A percentile compares a stretch with the other conserved stretches of the same genome.
These are phyloP conservation scores for Pipistrellus pipistrellus DNA, from an alignment of 2,797 vertebrate genomes.

Conservation along the genomic window DNA sequence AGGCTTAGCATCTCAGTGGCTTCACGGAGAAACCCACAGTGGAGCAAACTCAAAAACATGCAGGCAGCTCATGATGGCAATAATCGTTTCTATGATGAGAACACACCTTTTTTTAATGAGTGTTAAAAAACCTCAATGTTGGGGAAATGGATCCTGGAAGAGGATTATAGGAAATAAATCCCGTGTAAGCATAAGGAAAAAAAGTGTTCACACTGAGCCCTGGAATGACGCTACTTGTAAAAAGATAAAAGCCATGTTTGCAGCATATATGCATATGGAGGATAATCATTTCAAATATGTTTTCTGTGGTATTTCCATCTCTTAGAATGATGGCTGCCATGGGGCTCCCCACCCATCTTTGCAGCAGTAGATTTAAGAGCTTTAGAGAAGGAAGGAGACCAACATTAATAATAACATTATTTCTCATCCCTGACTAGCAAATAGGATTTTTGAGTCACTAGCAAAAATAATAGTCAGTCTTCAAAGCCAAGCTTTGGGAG, in stretches of 20 bases:
- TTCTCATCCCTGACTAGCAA: slow-evolving; percentile 51
- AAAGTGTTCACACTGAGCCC: not conserved
- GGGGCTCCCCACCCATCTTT: not conserved
- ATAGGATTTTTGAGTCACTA: slow-evolving; percentile 54
- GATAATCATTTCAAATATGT: slow-evolving; percentile 27
- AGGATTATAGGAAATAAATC: slow-evolving; percentile 4
- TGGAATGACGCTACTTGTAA: slow-evolving; percentile 2
- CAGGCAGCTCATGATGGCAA: not conserved
- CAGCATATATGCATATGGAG: not conserved
- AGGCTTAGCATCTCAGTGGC: not conserved
- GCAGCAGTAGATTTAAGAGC: not conserved
- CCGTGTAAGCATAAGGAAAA: not conserved
- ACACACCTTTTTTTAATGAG: not conserved
- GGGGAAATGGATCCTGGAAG: not conserved
- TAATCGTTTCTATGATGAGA: not conserved
- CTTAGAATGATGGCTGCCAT: not conserved
- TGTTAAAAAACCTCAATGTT: not conserved
- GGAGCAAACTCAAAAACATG: not conserved
- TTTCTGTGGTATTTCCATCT: slow-evolving; percentile 19
- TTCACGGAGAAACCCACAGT: not conserved
- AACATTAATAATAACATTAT: not conserved
- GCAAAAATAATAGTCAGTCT: slow-evolving; percentile 23
- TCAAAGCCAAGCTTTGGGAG: slow-evolving; percentile 35
- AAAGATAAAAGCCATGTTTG: not conserved
- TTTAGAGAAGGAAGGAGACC: not conserved